Evolutionary conservation across 2,113 vertebrate species (phyloP).

Genomic region (Nesogale talazaci): DNA sequence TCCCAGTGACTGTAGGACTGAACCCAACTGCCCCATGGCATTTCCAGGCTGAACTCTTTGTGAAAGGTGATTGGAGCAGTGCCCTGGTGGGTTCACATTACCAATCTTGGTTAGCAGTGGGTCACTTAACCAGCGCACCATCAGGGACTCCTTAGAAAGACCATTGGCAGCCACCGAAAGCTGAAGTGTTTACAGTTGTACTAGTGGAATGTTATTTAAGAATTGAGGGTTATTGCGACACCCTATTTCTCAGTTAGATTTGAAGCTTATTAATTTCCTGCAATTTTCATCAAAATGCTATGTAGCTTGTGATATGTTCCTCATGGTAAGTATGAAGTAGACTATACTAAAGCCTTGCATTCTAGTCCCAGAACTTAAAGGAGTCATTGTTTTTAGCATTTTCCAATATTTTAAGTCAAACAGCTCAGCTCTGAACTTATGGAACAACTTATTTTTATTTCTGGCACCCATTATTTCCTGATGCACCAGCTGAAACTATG

Average conservation of each 20-base stretch:
- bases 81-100: no score
- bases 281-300: constrained; percentile 32
- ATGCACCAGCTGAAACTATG: constrained; percentile 50
- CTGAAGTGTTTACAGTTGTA: background rate
- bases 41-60: background rate
- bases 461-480: constrained; percentile 60
- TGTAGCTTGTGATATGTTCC: constrained; percentile 9
- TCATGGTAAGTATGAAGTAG: constrained; percentile 6
- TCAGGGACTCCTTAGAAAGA: no score
- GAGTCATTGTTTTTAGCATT: constrained; percentile 15
- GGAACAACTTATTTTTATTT: constrained; percentile 68
- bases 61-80: background rate
- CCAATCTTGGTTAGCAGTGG: no score
- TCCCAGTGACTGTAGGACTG: no score
- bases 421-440: constrained; percentile 44
- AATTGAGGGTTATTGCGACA: background rate
- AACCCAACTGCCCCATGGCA: no score
- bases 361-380: constrained; percentile 47
- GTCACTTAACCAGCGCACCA: no score
- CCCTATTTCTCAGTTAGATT: constrained; percentile 14
- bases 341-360: background rate
- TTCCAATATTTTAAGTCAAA: constrained; percentile 43
- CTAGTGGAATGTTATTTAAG: background rate
- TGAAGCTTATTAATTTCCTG: constrained; percentile 2
- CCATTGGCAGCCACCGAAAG: background rate